Conservation (phyloP, 2,113 vertebrate genomes). For the Sturnira hondurensis region DNA sequence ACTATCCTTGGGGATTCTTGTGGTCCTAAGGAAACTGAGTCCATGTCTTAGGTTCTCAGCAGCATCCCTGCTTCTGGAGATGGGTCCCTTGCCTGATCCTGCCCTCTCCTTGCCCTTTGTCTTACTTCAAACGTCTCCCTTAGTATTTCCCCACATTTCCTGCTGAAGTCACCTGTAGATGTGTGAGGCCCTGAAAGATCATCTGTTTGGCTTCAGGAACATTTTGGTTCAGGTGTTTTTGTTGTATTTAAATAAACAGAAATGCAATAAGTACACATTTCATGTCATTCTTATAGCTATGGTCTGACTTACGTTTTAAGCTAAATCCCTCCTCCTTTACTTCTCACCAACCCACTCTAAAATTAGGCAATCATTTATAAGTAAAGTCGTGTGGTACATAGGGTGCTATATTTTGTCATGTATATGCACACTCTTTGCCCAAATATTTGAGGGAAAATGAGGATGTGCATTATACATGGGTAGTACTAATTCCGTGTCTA, state of each 20-base stretch:
- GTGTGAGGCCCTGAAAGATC: neutral
- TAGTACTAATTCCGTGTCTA: too few species aligned
- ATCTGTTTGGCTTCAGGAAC: neutral
- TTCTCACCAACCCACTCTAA: neutral
- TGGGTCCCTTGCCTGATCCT: neutral
- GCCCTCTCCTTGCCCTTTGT: neutral
- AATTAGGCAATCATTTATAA: neutral
- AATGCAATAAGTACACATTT: neutral
- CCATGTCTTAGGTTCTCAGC: neutral
- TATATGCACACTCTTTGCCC: too few species aligned
- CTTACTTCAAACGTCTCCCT: neutral
- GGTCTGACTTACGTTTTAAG: neutral
- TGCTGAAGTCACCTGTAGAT: neutral
- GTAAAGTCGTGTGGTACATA: neutral
- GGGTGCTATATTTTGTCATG: neutral
- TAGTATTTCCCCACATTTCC: neutral
- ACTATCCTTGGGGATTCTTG: neutral
- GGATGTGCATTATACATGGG: too few species aligned
- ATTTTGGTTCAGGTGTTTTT: neutral
- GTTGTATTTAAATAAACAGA: neutral
- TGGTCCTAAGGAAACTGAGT: neutral
- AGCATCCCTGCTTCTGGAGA: neutral
- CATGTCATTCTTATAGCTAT: neutral
- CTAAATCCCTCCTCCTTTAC: neutral
- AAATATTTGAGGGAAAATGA: too few species aligned